Base-by-base conservation (phyloP, 2,797 vertebrate genomes). In the Naso thynnoides region DNA sequence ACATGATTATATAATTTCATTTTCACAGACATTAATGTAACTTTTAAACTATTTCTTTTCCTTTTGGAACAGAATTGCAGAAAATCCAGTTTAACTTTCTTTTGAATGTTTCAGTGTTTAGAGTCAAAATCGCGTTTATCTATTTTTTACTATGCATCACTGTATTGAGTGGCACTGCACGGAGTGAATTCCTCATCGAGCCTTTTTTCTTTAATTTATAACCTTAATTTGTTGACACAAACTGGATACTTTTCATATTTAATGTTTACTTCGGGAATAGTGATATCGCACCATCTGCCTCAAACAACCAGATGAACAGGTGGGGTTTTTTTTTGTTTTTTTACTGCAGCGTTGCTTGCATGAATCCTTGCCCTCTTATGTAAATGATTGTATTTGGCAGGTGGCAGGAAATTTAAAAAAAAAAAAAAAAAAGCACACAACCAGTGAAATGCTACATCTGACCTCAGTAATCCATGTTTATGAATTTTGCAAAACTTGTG, bases 301-400 rank as follows among this genome's bases (percentile, higher is more conserved):
- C 63, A 55, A 84, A 76, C 54, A 68, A 68, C 39, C 48, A 64
- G 54, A 65, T 39, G 74, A 85, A 68, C 86, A 90, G 88, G 78
- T 88, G 86, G 64, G 48, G 18, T 66, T 49, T 78, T 55, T 66
- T 85, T 74, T 21, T 45, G 41, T 8, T 61, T 61, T 47, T 21
- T 21, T 57, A 13, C 64, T 21, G 52, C 61, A 53, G 63, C 38
- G 19, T 19, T 45, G 31, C 41, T 41, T 63, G 73, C 66, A 70
- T 86, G 76, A 88, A 72, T 86, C 74, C 62, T 59, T 29, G 38
- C 58, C 48, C 44, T 76, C 70, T 15, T 74, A 76, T 88, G 69
- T 72, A 88, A 86, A 84, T 82, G 44, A 81, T 85, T 31, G 3
- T 75, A 82, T 63, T n/a, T 82, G 62, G 72, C 76, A 87, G 77